Conservation (phyloP, 2,797 vertebrate genomes). For the Lateolabrax maculatus region DNA sequence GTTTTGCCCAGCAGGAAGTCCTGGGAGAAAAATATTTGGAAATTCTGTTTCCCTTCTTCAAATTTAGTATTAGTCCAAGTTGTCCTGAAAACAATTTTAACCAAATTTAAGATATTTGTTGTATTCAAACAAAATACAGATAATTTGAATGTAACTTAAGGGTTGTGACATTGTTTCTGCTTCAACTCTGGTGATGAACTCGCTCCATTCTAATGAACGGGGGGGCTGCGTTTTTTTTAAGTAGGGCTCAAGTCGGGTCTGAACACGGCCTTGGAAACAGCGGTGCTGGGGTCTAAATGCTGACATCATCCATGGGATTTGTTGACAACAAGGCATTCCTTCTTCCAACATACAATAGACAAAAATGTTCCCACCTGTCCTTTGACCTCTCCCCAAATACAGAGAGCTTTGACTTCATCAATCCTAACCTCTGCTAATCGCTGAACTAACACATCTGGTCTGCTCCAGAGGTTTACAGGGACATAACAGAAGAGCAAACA, state of each 20-base stretch:
- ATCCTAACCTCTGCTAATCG: constrained; percentile 35
- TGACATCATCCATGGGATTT: neutral
- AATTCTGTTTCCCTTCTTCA: neutral
- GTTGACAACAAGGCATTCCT: constrained; percentile 9
- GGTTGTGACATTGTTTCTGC: neutral
- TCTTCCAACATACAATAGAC: neutral
- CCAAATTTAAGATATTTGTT: neutral
- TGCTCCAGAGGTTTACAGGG: constrained; percentile 10
- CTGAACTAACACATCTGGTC: constrained; percentile 66
- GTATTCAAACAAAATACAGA: neutral
- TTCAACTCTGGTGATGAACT: no score
- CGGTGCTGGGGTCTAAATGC: no score
- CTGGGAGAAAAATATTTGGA: constrained; percentile 12
- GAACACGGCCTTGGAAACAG: no score
- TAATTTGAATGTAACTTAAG: neutral
- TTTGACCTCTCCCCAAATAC: constrained; percentile 15
- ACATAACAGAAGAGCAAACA: constrained; percentile 54
- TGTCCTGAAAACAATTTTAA: neutral
- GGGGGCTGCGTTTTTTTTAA: no score
- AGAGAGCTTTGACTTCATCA: constrained; percentile 25
- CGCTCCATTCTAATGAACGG: no score
- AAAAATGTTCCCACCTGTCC: constrained; percentile 18
- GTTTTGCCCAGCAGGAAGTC: constrained; percentile 18
- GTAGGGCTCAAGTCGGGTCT: no score
- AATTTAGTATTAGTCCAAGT: neutral